phyloP scores from a whole-genome alignment of 2,113 vertebrate species.

The Hippocampus zosterae region DNA sequence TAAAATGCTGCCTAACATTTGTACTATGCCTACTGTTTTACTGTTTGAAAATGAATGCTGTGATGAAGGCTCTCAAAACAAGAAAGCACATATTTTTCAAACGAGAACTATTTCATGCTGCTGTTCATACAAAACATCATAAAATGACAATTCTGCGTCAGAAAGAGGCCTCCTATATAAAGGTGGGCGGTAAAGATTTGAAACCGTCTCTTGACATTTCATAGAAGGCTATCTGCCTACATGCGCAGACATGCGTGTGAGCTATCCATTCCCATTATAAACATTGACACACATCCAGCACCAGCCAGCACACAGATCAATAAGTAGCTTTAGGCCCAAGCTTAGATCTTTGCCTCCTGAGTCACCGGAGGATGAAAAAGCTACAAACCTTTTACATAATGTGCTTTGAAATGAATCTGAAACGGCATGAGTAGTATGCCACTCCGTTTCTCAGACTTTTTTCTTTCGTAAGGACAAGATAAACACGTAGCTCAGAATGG shows the following conservation, averaged over 20 bases:
- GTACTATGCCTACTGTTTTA: no score
- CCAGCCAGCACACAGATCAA: constrained; percentile 58
- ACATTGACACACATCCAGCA: constrained; percentile 43
- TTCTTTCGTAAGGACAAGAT: constrained; percentile 4
- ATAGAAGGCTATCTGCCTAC: background rate
- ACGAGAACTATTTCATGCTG: no score
- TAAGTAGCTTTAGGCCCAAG: constrained; percentile 39
- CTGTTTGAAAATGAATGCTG: no score
- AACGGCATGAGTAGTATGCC: background rate
- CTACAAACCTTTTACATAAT: constrained; percentile 36
- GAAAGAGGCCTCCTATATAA: background rate
- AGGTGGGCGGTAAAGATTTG: background rate
- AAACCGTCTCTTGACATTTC: background rate
- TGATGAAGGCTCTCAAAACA: no score
- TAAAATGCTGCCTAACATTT: no score
- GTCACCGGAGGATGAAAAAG: constrained; percentile 36
- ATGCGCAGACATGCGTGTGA: constrained; percentile 10
- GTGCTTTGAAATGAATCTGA: constrained; percentile 22
- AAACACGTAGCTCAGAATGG: constrained; percentile 11
- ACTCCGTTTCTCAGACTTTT: background rate
- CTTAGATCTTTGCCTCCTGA: constrained; percentile 36
- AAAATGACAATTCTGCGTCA: no score
- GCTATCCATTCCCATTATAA: constrained; percentile 43
- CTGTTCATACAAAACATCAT: no score
- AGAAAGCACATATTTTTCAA: no score